Evolutionary conservation across 1,140 invertebrate species (phyloP).

Genomic region (Globodera rostochiensis): DNA sequence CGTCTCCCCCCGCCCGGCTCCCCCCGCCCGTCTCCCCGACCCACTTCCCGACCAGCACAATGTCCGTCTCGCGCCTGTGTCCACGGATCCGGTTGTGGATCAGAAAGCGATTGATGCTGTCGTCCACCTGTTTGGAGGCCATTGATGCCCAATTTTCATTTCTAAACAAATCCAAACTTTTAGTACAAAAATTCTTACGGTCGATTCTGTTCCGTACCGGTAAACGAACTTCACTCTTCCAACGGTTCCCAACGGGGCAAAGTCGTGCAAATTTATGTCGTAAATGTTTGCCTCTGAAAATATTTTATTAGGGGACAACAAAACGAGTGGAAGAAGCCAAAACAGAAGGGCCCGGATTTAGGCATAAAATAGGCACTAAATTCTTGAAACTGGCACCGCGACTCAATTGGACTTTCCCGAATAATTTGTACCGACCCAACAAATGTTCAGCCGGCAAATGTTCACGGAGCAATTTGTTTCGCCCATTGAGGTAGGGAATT

Average conservation of each 20-base stretch:
- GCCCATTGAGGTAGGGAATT: constrained; percentile 57
- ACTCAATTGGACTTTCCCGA: background rate
- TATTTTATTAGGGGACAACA: too few relatives aligned
- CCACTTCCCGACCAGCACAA: constrained; percentile 43
- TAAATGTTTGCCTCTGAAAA: constrained; percentile 27
- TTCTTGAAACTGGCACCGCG: background rate
- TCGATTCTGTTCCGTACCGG: constrained; percentile 32
- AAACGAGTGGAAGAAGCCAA: too few relatives aligned
- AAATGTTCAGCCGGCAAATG: constrained; percentile 53
- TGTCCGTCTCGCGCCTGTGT: constrained; percentile 52
- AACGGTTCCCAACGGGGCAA: constrained; percentile 51
- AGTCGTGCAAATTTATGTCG: constrained; percentile 49
- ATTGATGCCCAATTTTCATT: constrained; percentile 46
- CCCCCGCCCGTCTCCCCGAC: background rate
- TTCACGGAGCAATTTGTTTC: constrained; percentile 45
- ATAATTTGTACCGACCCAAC: constrained; percentile 35
- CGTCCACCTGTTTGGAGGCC: constrained; percentile 56
- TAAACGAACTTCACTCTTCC: constrained; percentile 56
- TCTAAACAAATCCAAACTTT: constrained; percentile 34
- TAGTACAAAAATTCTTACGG: background rate
- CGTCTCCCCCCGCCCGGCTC: background rate
- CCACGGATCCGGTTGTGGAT: constrained; percentile 51
- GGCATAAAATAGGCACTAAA: background rate
- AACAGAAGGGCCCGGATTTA: too few relatives aligned
- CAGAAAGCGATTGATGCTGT: constrained; percentile 55